Conservation (phyloP, 2,797 vertebrate genomes). For the Aldrovandia affinis region DNA sequence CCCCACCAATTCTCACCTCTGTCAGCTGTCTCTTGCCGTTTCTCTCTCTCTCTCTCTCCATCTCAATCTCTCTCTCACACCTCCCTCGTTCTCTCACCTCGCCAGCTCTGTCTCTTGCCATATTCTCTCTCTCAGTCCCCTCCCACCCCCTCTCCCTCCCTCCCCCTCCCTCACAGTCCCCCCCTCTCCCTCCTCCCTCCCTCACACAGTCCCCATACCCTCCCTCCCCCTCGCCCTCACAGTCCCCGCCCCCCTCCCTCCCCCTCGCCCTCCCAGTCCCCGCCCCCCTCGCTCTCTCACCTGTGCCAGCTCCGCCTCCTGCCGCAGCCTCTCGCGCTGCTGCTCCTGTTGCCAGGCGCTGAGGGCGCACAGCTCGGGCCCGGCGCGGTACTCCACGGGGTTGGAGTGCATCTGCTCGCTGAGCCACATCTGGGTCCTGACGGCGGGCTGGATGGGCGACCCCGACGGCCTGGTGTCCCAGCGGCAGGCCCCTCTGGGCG, state of each 20-base stretch:
- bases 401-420: constrained; percentile 86
- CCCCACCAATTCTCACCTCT: not conserved
- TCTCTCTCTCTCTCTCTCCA: not conserved
- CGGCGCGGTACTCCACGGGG: constrained; percentile 77
- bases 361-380: constrained; percentile 65
- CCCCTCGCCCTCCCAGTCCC: not conserved
- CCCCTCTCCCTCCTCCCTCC: not conserved
- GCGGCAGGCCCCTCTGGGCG: constrained; percentile 66
- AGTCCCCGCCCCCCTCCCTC: not conserved
- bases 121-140: not conserved
- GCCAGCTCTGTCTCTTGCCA: not conserved
- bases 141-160: too few species aligned
- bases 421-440: constrained; percentile 94
- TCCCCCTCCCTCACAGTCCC: not conserved
- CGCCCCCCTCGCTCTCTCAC: constrained; percentile 62
- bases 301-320: constrained; percentile 75
- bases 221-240: not conserved
- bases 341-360: constrained; percentile 74
- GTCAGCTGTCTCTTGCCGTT: too few species aligned
- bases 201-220: not conserved
- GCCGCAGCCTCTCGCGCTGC: constrained; percentile 65
- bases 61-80: too few species aligned
- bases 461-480: constrained; percentile 78
- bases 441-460: constrained; percentile 83
- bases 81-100: not conserved